Conservation (phyloP, 2,888 invertebrate species). For the Proisotoma minuta region DNA sequence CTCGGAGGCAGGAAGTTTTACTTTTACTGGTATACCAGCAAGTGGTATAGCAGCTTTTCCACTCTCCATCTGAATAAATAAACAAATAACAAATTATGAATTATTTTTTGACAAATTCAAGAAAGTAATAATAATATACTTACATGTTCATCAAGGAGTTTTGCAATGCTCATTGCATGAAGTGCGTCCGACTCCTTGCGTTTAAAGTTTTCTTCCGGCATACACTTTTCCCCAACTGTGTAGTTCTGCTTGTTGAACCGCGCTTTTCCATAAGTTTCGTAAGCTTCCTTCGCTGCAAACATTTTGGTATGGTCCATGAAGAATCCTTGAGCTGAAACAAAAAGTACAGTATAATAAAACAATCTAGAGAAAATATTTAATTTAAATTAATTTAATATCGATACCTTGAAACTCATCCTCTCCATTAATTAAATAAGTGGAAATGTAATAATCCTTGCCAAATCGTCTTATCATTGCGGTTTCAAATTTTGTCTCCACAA, state of each 20-base stretch:
- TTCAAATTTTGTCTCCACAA: background rate
- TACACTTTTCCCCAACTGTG: slow-evolving; percentile 4
- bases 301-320: slow-evolving; percentile 5
- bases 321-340: background rate
- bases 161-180: slow-evolving; percentile 6
- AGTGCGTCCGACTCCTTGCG: background rate
- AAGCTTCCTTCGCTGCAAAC: slow-evolving; percentile 14
- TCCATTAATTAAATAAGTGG: slow-evolving; percentile 3
- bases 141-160: no score
- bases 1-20: no score
- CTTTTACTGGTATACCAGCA: no score
- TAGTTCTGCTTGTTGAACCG: slow-evolving; percentile 6
- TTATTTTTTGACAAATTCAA: no score
- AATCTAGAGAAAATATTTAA: background rate
- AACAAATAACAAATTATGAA: no score
- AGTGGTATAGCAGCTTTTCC: no score
- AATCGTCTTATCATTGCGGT: background rate
- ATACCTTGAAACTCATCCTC: slow-evolving; percentile 11
- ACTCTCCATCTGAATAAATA: no score
- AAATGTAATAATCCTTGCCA: background rate
- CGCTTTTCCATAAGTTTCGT: slow-evolving; percentile 12
- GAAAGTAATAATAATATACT: no score
- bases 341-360: background rate
- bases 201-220: background rate
- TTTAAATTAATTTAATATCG: background rate